Conservation (phyloP, 2,113 vertebrate genomes). For the Limanda limanda region DNA sequence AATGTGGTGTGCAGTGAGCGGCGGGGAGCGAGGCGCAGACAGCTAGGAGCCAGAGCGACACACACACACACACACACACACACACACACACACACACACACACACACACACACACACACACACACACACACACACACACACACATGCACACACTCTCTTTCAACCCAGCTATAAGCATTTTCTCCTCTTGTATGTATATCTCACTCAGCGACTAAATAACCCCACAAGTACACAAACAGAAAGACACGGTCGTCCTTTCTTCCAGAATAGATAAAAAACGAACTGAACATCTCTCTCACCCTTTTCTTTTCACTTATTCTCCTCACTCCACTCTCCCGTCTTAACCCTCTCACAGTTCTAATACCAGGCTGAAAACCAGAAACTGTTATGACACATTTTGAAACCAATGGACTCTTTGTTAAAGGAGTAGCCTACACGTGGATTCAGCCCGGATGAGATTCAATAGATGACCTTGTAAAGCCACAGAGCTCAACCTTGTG, state of each 20-base stretch:
- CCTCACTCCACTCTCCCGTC: too few species aligned
- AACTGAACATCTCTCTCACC: too few species aligned
- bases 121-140: constrained; percentile 37
- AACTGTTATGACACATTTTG: too few species aligned
- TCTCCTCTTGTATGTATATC: constrained; percentile 73
- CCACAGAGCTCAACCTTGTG: constrained; percentile 4
- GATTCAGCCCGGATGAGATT: constrained; percentile 10
- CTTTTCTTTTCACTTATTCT: too few species aligned
- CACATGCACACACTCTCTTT: background rate
- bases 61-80: constrained; percentile 54
- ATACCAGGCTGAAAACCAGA: background rate
- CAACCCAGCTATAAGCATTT: constrained; percentile 67
- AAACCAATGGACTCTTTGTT: too few species aligned
- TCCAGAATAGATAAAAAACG: too few species aligned
- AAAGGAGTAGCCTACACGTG: background rate
- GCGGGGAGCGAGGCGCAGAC: constrained; percentile 81
- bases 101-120: constrained; percentile 39
- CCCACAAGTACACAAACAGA: constrained; percentile 81
- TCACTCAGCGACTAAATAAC: constrained; percentile 74
- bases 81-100: constrained; percentile 37
- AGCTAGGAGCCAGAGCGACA: constrained; percentile 84
- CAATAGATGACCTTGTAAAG: constrained; percentile 24
- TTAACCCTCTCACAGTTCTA: too few species aligned
- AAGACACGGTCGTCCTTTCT: constrained; percentile 57
- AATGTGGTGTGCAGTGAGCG: constrained; percentile 83